These are phyloP conservation scores for Lichenostomus cassidix DNA, from an alignment of 2,113 vertebrate genomes.

Conservation along the genomic window DNA sequence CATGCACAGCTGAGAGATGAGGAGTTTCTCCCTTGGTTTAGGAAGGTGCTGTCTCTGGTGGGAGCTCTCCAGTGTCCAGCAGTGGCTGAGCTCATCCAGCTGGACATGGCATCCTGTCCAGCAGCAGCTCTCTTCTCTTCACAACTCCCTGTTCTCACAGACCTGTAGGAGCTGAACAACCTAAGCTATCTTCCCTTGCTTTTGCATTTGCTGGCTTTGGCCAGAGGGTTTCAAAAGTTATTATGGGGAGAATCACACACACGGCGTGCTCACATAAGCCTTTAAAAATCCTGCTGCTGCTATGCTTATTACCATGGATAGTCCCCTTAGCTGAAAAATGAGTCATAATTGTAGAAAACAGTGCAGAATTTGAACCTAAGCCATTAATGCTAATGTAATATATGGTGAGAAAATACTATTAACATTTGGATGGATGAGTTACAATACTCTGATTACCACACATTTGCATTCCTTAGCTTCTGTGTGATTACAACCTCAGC, in stretches of 20 bases:
- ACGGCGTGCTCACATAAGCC: neutral
- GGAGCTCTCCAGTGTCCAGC: neutral
- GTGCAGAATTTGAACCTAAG: constrained; percentile 44
- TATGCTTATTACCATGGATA: constrained; percentile 22
- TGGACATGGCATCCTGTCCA: neutral
- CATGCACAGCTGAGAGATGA: rapidly evolving
- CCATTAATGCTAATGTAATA: constrained; percentile 55
- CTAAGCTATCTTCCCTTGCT: neutral
- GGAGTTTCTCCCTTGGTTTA: neutral
- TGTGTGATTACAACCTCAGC: constrained; percentile 15
- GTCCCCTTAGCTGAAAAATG: constrained; percentile 50
- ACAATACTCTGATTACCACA: constrained; percentile 39
- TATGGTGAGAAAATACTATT: constrained; percentile 59
- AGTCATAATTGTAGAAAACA: constrained; percentile 56
- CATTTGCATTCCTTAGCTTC: constrained; percentile 50
- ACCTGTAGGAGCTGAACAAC: neutral
- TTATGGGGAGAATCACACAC: neutral
- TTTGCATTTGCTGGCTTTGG: constrained; percentile 9
- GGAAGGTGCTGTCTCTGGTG: neutral
- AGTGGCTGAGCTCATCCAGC: neutral
- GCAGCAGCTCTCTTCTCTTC: neutral
- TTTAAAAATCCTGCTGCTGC: constrained; percentile 40
- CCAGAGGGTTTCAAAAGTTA: neutral
- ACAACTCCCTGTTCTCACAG: neutral
- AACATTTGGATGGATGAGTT: constrained; percentile 53